phyloP scores from a whole-genome alignment of 2,113 vertebrate genomes.

The Eptesicus fuscus region DNA sequence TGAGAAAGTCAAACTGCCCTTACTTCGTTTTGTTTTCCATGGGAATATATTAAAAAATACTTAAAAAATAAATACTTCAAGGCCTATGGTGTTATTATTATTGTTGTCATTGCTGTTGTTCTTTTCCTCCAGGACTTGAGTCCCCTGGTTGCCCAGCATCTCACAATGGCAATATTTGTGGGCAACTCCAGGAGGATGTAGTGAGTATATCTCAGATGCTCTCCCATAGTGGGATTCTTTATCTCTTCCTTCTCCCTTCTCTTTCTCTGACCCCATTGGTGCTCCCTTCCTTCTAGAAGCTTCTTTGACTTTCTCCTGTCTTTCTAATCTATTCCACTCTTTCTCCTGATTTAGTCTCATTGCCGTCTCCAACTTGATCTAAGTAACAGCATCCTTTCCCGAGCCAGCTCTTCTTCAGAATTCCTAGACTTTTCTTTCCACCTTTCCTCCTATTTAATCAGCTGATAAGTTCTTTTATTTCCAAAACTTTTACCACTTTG shows the following conservation, averaged over 20 bases:
- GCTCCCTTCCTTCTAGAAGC: background rate
- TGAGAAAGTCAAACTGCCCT: background rate
- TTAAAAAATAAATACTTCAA: background rate
- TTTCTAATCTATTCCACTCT: background rate
- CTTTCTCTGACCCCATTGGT: background rate
- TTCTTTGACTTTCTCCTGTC: background rate
- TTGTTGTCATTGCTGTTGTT: background rate
- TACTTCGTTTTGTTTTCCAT: background rate
- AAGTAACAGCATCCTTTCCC: background rate
- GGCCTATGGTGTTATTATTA: background rate
- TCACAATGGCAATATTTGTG: background rate
- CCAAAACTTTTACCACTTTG: background rate
- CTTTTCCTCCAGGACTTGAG: background rate
- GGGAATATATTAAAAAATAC: background rate
- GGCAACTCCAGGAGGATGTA: no score
- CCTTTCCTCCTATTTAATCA: background rate
- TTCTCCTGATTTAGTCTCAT: background rate
- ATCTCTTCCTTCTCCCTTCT: background rate
- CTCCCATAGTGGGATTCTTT: background rate
- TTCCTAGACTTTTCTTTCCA: background rate
- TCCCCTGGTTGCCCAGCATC: no score
- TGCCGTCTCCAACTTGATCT: background rate
- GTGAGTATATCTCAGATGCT: background rate
- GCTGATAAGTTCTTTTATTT: background rate
- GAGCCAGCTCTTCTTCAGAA: background rate